Evolutionary conservation across 2,888 invertebrate species (phyloP).

Genomic region (Sericinus montela): DNA sequence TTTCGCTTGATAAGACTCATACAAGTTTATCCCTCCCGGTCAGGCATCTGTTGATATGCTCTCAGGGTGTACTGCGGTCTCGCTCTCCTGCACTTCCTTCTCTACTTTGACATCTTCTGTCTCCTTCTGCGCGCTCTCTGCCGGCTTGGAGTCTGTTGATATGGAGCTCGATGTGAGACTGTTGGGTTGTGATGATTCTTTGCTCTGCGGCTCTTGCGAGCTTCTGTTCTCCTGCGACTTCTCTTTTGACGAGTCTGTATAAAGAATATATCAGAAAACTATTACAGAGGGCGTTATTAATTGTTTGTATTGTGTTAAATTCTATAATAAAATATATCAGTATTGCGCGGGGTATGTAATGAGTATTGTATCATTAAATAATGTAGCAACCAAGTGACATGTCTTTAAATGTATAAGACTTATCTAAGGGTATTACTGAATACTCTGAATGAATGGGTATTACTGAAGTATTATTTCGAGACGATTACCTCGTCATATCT

Average conservation of each 20-base stretch:
- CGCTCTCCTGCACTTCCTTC: conserved; percentile 36
- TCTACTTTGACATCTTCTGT: conserved; percentile 25
- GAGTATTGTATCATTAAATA: no score
- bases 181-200: conserved; percentile 65
- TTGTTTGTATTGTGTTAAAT: no score
- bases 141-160: conserved; percentile 60
- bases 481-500: no score
- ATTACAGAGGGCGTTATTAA: no score
- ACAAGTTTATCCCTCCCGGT: conserved; percentile 50
- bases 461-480: no score
- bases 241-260: conserved; percentile 47
- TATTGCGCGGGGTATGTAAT: no score
- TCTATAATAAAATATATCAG: no score
- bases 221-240: conserved; percentile 50
- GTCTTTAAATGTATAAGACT: no score
- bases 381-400: no score
- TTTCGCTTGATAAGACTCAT: conserved; percentile 43
- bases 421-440: no score
- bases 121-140: conserved; percentile 43
- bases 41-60: conserved; percentile 51
- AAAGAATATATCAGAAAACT: neutral
- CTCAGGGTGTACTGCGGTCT: conserved; percentile 29
- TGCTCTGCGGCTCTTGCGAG: conserved; percentile 62
- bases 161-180: conserved; percentile 66
- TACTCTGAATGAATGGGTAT: no score